Evolutionary conservation across 1,140 invertebrate genomes (phyloP).

Genomic region (Chlorops oryzae): DNA sequence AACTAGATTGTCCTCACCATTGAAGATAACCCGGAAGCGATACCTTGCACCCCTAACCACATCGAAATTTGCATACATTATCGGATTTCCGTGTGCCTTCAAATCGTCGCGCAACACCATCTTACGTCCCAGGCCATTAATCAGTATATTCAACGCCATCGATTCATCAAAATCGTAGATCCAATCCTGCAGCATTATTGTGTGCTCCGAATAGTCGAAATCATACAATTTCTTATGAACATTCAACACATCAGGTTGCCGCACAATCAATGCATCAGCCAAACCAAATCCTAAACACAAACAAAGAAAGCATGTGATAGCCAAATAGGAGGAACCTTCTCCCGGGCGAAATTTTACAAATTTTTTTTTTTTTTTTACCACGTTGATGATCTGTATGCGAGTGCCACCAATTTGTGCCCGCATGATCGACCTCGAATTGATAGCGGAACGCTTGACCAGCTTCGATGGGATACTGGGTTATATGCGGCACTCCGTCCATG

Average conservation of each 20-base stretch:
- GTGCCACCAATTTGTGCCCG: constrained; percentile 49
- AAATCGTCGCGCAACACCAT: constrained; percentile 22
- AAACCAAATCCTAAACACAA: constrained; percentile 49
- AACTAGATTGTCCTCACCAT: constrained; percentile 32
- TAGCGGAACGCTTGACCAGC: constrained; percentile 55
- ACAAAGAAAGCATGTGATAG: no score
- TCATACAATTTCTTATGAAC: constrained; percentile 40
- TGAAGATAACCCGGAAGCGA: constrained; percentile 55
- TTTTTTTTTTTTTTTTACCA: no score
- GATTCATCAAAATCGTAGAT: constrained; percentile 41
- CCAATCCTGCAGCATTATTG: constrained; percentile 45
- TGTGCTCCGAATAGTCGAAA: constrained; percentile 41
- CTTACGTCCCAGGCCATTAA: constrained; percentile 53
- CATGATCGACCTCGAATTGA: constrained; percentile 48
- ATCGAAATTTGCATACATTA: constrained; percentile 29
- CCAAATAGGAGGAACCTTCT: no score
- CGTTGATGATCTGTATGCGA: constrained; percentile 49
- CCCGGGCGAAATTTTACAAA: no score
- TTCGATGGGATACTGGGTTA: constrained; percentile 63
- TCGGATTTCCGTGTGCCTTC: constrained; percentile 20
- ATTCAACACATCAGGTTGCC: constrained; percentile 34
- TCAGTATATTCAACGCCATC: constrained; percentile 47
- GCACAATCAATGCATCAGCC: constrained; percentile 49
- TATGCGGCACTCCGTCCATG: constrained; percentile 64
- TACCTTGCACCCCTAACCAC: constrained; percentile 49